Conservation (phyloP, 37 sponge, comb jelly and placozoan species). For the Chondrilla cf. caribensis region DNA sequence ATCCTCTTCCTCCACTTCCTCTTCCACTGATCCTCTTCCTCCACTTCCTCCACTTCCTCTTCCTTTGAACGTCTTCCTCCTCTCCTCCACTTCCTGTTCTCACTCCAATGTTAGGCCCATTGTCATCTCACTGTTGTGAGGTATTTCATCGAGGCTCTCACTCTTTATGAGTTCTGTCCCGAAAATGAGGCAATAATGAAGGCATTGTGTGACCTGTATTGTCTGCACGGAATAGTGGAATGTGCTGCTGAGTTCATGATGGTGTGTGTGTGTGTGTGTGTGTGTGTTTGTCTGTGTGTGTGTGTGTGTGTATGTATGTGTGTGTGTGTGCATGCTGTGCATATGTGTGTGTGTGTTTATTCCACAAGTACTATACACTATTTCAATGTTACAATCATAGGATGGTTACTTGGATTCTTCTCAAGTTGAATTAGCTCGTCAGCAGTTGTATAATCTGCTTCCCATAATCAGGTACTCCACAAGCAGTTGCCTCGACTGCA, state of each 20-base stretch:
- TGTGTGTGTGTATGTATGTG: slow-evolving; percentile 9
- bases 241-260: slow-evolving; percentile 49
- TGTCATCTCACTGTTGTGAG: slow-evolving; percentile 70
- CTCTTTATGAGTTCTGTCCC: slow-evolving; percentile 31
- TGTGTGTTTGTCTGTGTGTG: background rate
- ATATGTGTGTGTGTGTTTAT: no score
- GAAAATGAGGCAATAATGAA: slow-evolving; percentile 37
- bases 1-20: no score
- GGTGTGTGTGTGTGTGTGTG: slow-evolving; percentile 49
- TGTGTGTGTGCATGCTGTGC: background rate
- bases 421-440: slow-evolving; percentile 33
- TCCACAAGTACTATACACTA: no score
- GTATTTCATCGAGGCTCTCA: slow-evolving; percentile 54
- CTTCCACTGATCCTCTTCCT: no score
- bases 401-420: slow-evolving; percentile 29
- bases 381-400: no score
- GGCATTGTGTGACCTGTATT: slow-evolving; percentile 61
- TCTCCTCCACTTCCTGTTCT: no score
- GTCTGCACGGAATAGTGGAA: slow-evolving; percentile 43
- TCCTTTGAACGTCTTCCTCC: no score
- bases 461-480: slow-evolving; percentile 32
- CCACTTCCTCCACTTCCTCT: no score
- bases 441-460: slow-evolving; percentile 25
- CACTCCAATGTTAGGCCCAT: slow-evolving; percentile 65
- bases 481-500: no score